Evolutionary conservation across 1,140 invertebrate genomes (phyloP).

Genomic region (Ericerus pela): DNA sequence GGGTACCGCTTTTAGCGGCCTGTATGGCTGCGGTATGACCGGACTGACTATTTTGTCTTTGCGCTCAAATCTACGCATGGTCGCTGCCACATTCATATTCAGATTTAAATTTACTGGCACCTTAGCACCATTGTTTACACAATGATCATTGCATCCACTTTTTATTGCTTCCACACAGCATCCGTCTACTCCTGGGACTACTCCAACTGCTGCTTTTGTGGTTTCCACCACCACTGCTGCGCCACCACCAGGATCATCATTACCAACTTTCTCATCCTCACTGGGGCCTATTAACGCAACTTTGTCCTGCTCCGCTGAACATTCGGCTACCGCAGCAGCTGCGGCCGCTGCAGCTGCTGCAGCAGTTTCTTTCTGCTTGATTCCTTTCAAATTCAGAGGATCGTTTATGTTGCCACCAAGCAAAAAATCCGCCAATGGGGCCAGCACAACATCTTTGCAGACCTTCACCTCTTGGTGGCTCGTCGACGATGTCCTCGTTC

Average conservation of each 20-base stretch:
- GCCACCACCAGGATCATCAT: no score
- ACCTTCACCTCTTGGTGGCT: background rate
- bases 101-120: background rate
- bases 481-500: background rate
- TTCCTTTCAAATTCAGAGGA: conserved; percentile 70
- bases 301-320: background rate
- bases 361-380: background rate
- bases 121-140: no score
- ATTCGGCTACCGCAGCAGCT: background rate
- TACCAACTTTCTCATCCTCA: no score
- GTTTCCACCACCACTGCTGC: background rate
- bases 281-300: background rate
- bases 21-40: conserved; percentile 73
- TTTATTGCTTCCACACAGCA: no score
- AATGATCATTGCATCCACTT: no score
- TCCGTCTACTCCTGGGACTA: no score
- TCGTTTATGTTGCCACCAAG: conserved; percentile 89
- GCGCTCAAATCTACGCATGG: background rate
- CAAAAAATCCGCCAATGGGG: conserved; percentile 80
- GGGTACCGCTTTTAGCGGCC: conserved; percentile 43
- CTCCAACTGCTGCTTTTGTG: background rate
- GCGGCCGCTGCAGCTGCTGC: background rate
- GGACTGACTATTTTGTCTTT: conserved; percentile 86
- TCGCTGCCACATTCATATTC: background rate
- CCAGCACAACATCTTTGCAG: no score